Base-by-base conservation (phyloP, 1,140 invertebrate species). In the Goniozus legneri region DNA sequence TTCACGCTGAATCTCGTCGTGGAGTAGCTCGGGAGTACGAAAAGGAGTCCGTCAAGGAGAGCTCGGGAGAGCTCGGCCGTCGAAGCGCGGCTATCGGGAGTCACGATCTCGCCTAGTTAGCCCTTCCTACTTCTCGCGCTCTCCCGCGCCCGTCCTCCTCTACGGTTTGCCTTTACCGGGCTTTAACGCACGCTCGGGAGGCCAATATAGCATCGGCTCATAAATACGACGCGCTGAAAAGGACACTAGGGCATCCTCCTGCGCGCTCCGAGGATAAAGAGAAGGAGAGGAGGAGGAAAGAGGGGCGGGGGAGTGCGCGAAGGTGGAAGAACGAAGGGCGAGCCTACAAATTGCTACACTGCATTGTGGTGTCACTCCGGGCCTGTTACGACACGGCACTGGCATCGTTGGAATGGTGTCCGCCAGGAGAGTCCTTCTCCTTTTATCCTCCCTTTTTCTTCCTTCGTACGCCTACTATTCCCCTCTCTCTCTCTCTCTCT, bases 291-390 rank as follows among this genome's bases (percentile, higher is more conserved):
- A 35, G 21, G 42, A 34, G 39, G 42, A 31, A 42, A 34, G 46
- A 56, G 32, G 36, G 16, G 35, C 2, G 10, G 15, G 15, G 13
- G 22, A 27, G 12, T 19, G 16, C 3, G 36, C 14, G 18, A 32
- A 21, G 58, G 62, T 55, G 60, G 58, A 58, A 66, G 68, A 60
- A 60, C 67, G 68, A 73, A 71, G 71, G 71, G 69, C 67, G 66
- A 71, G 69, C 71, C 72, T 76, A 76, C 73, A 76, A 76, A 76
- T 76, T 76, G 73, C 72, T 76, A 75, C 73, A 76, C 60, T 62
- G 73, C 71, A 75, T 76, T 76, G 73, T 76, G 67, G 71, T 76
- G 73, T 76, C 73, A 76, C 71, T 76, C n/a, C 71, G 61, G 58
- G 60, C 58, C 67, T 68, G 60, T 68, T 60, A 62, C 72, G 64